Percentiles rank a stretch among this genome's conserved stretches.
Evolutionary conservation across 1,140 invertebrate genomes (phyloP).

Genomic region (Drosophila asahinai): DNA sequence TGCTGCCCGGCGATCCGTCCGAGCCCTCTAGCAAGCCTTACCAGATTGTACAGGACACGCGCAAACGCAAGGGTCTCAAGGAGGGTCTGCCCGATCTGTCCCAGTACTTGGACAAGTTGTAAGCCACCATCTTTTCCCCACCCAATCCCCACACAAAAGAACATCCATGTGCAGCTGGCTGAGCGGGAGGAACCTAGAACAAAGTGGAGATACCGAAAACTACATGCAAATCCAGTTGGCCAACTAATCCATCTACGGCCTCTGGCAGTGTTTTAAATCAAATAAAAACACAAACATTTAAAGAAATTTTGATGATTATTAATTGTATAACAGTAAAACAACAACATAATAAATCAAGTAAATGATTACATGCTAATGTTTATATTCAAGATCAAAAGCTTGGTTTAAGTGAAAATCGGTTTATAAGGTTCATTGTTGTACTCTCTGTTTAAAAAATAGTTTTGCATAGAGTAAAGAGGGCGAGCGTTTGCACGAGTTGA

Average conservation of each 20-base stretch:
- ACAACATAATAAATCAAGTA: conserved; percentile 80
- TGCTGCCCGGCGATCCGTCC: conserved; percentile 97
- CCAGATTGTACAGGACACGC: conserved; percentile 95
- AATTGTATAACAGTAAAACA: conserved; percentile 78
- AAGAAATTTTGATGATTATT: conserved; percentile 81
- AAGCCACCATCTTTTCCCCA: conserved; percentile 85
- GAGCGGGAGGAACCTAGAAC: conserved; percentile 48
- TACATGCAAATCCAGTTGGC: conserved; percentile 27
- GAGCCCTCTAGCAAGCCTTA: conserved; percentile 93
- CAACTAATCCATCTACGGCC: conserved; percentile 46
- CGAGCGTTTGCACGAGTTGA: neutral
- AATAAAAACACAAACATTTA: conserved; percentile 64
- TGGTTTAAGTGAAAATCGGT: conserved; percentile 10
- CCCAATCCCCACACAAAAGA: conserved; percentile 29
- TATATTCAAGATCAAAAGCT: conserved; percentile 58
- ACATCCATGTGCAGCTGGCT: conserved; percentile 50
- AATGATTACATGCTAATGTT: conserved; percentile 76
- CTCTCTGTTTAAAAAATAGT: no score
- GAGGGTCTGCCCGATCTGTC: conserved; percentile 97
- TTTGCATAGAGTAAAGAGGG: neutral
- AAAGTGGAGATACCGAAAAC: conserved; percentile 37
- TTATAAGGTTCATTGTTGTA: neutral
- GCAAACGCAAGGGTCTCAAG: conserved; percentile 99
- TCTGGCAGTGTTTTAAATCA: conserved; percentile 64
- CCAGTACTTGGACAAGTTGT: conserved; percentile 97